Evolutionary conservation across 2,113 vertebrate species (phyloP), one percentile per base, ranked within the genome.

Genomic region (Xyrauchen texanus): DNA sequence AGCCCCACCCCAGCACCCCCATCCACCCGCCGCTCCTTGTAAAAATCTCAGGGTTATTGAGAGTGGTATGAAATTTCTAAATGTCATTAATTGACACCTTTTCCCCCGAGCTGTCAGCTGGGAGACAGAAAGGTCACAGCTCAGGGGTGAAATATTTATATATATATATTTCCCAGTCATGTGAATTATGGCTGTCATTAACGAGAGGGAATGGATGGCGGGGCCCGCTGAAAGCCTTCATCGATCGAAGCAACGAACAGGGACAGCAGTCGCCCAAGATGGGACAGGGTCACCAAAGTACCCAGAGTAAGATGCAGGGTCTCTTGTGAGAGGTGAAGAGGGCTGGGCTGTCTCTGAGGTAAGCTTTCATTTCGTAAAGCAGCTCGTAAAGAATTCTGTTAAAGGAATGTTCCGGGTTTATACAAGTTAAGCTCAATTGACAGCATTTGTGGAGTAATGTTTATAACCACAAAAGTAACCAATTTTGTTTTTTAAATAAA

Each of bases 11-110:
- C 69, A 68, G 79, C 83, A 34, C 21, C 3, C 79, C 83, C 73
- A 58, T 34, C 21, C 82, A 76, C 70, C 81, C 80, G 85, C 85
- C 82, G 83, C 86, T 87, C 83, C 69, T 81, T 87, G 85, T 91
- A 92, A 92, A 91, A 90, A 86, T 88, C 79, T 80, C 81, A 87
- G 88, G 91, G 89, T 91, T 91, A 91, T 92, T 88, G 89, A 89
- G 88, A 90, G 87, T 89, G 89, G 92, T 89, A 90, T 90, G 84
- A 90, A 91, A 93, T 91, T 89, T 93, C 88, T 88, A 92, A 92
- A 93, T 92, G 91, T 91, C 91, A 92, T 91, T 93, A 93, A 92
- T 92, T 92, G 92, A 91, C 89, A 91, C 89, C 90, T 92, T 91
- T 91, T 90, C 89, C 88, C 88, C 88, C 87, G 75, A 89, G 88